These are phyloP conservation scores for Cyanistes caeruleus DNA, from an alignment of 2,113 vertebrate genomes.

Conservation along the genomic window DNA sequence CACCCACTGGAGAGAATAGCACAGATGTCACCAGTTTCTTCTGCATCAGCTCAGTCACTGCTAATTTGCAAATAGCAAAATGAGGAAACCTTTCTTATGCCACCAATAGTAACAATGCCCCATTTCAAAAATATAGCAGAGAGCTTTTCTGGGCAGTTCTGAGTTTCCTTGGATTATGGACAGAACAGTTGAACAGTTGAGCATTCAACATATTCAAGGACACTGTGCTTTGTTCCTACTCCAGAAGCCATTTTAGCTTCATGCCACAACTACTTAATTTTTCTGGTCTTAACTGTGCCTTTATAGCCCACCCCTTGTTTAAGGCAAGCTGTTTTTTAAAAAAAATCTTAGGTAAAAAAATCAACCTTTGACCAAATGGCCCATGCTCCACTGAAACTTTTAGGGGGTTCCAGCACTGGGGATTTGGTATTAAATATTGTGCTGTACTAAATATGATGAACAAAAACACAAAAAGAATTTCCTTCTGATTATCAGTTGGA, in stretches of 20 bases:
- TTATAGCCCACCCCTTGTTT: not conserved
- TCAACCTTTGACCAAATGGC: not conserved
- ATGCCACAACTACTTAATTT: not conserved
- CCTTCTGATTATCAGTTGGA: not conserved
- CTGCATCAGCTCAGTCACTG: not conserved
- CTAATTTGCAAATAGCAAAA: not conserved
- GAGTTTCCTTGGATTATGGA: not conserved
- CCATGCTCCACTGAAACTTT: not conserved
- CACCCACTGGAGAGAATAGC: not conserved
- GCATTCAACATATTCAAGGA: not conserved
- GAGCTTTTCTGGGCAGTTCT: not conserved
- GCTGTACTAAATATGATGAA: not conserved
- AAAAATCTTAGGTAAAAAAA: not conserved
- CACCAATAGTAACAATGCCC: not conserved
- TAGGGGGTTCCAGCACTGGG: not conserved
- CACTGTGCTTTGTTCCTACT: not conserved
- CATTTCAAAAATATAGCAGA: not conserved
- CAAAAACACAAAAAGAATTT: not conserved
- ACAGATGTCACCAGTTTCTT: slow-evolving; percentile 21
- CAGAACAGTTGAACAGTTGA: not conserved
- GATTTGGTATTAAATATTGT: not conserved
- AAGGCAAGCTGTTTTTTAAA: not conserved
- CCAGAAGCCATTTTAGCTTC: not conserved
- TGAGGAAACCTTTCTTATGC: not conserved
- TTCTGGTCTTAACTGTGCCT: not conserved